Conservation (phyloP, 2,888 invertebrate species). For the Drosophila gaucha region DNA sequence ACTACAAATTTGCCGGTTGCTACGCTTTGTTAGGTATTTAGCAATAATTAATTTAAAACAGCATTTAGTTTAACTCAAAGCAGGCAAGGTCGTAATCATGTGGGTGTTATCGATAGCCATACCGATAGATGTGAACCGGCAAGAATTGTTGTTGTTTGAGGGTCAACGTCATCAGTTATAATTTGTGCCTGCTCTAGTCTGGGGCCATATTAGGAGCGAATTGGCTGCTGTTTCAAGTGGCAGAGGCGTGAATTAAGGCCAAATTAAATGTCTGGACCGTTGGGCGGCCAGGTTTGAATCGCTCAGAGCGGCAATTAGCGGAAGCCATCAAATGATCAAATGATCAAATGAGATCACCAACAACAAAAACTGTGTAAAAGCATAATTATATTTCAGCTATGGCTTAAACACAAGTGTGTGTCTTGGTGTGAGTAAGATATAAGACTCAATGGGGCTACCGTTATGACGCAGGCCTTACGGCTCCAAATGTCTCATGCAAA, state of each 20-base stretch:
- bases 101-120: conserved; percentile 54
- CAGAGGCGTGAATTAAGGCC: conserved; percentile 74
- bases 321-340: conserved; percentile 33
- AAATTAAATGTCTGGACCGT: conserved; percentile 44
- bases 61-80: conserved; percentile 35
- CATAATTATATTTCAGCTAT: conserved; percentile 33
- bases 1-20: background rate
- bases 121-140: conserved; percentile 39
- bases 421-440: conserved; percentile 9
- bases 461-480: conserved; percentile 25
- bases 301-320: conserved; percentile 40
- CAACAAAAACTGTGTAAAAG: conserved; percentile 26
- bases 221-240: conserved; percentile 57
- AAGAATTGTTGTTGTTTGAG: conserved; percentile 41
- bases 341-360: conserved; percentile 56
- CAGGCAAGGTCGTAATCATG: conserved; percentile 51
- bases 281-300: conserved; percentile 23
- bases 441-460: conserved; percentile 18
- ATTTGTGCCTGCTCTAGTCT: conserved; percentile 41
- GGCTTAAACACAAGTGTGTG: conserved; percentile 10
- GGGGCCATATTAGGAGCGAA: conserved; percentile 60
- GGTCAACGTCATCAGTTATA: conserved; percentile 63
- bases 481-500: conserved; percentile 28
- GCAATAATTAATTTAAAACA: conserved; percentile 20
- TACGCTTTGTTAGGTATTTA: background rate